Conservation (phyloP, 2,797 vertebrate genomes). For the Peromyscus nudipes region DNA sequence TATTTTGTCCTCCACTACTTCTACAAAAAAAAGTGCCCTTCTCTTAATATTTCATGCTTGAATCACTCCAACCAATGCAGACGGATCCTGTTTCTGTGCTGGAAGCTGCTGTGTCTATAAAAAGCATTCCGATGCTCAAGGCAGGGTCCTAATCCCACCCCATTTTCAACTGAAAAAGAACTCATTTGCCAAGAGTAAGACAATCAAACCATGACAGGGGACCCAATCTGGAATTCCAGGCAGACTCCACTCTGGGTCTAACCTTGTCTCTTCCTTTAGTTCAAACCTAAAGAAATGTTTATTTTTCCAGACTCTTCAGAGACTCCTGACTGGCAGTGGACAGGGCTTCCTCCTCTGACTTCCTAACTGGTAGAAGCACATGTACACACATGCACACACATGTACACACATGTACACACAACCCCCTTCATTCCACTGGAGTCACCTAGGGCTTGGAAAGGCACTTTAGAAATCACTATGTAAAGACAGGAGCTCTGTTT, state of each 20-base stretch:
- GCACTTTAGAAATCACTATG: neutral
- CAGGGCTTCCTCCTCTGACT: neutral
- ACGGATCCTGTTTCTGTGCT: constrained; percentile 57
- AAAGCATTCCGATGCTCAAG: constrained; percentile 61
- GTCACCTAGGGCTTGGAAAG: neutral
- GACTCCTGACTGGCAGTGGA: neutral
- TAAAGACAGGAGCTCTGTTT: neutral
- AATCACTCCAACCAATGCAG: constrained; percentile 63
- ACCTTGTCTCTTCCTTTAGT: neutral
- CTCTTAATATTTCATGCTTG: constrained; percentile 67
- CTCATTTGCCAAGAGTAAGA: constrained; percentile 71
- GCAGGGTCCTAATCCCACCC: constrained; percentile 55
- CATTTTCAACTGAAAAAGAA: constrained; percentile 72
- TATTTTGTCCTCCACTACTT: constrained; percentile 78
- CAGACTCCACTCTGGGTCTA: constrained; percentile 65
- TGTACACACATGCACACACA: neutral
- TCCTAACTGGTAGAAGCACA: neutral
- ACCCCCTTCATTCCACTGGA: neutral
- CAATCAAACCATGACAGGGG: constrained; percentile 12
- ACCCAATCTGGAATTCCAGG: constrained; percentile 63
- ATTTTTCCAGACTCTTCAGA: constrained; percentile 19
- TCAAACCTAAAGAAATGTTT: constrained; percentile 45
- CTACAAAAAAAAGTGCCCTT: neutral
- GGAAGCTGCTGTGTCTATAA: constrained; percentile 31
- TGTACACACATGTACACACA: neutral